Evolutionary conservation across 2,888 invertebrate species (phyloP), one percentile per base, ranked within the genome.

Genomic region (Leptopilina syphax): DNA sequence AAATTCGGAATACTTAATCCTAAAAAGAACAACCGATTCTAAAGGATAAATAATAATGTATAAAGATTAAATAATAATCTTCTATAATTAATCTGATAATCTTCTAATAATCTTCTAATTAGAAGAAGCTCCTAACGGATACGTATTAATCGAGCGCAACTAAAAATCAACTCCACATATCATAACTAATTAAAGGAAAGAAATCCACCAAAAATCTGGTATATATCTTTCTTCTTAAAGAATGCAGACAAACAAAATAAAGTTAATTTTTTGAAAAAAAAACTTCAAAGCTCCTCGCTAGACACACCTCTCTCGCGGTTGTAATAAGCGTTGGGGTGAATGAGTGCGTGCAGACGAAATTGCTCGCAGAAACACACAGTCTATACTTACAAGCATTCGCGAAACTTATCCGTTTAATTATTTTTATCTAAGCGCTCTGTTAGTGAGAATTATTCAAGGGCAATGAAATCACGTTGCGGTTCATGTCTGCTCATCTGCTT

Each of bases 341-440:
- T 77, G 41, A 76, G 50, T 78, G 78, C 77, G 79, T 63, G 68
- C 78, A 66, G 41, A 63, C 65, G 79, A 81, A 85, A 85, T 83
- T 81, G 76, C 65, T 76, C 80, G 34, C 34, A 50, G 78, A 78
- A 77, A 81, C 79, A 78, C 12, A 44, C 8, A 44, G 44, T 77
- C 81, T 80, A 80, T 80, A 80, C 80, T 82, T 81, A 84, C 85
- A 84, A 84, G 81, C 83, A 81, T 83, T 34, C 81, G 79, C 87
- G 81, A 85, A 50, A 82, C 89, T 89, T 86, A 88, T 88, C 85
- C 85, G 84, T 85, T 83, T 90, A 91, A 91, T 91, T 91, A 91
- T 91, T 90, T 91, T 91, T 89, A 91, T 89, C 91, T 89, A 88
- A 89, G 83, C 87, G 85, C 84, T 84, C 84, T 67, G 86, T 86